Evolutionary conservation across 2,113 vertebrate species (phyloP), one percentile per base, ranked within the genome.

Genomic region (Patagioenas fasciata): DNA sequence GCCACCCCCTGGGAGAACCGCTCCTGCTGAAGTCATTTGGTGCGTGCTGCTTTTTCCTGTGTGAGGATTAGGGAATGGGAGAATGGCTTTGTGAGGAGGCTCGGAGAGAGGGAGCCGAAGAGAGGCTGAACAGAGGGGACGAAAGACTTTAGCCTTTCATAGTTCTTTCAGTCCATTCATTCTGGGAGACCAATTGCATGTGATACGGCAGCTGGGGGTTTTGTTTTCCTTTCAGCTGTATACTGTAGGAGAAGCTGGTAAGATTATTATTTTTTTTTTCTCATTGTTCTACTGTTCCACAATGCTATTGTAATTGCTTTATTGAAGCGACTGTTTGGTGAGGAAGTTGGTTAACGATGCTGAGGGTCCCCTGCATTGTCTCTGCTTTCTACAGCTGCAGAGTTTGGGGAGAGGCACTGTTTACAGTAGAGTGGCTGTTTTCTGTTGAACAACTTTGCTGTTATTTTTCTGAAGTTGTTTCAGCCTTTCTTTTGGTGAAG

Each of bases 11-110:
- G 18, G 85, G 91, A 97, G 97, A 65, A 92, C 57, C 57, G 85
- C 94, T 98, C 93, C 96, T 94, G 97, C 97, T 95, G 95, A 93
- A 98, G 97, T 95, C 97, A 96, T 96, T 97, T 65, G 93, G 96
- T 95, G 97, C 47, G 95, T 66, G 92, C 95, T 95, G 96, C 79
- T 91, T 96, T 96, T 92, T 95, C 97, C 96, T 93, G 75, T 31
- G 97, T 87, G 84, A 97, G 98, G 98, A 98, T 98, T 98, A 98
- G 97, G 97, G 97, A 92, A 62, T 23, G 86, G 95, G 95, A 96
- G 97, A 97, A 97, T 88, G 94, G 98, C 98, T 98, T 98, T 98
- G 98, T 98, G 98, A 96, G 96, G 72, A 96, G 83, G 91, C 95
- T 91, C 95, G 94, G 92, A 97, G 97, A 97, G 89, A 95, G 96